A percentile compares a stretch with the other conserved stretches of the same genome.
phyloP scores from a whole-genome alignment of 2,113 vertebrate species.

The Cephalopterus ornatus region DNA sequence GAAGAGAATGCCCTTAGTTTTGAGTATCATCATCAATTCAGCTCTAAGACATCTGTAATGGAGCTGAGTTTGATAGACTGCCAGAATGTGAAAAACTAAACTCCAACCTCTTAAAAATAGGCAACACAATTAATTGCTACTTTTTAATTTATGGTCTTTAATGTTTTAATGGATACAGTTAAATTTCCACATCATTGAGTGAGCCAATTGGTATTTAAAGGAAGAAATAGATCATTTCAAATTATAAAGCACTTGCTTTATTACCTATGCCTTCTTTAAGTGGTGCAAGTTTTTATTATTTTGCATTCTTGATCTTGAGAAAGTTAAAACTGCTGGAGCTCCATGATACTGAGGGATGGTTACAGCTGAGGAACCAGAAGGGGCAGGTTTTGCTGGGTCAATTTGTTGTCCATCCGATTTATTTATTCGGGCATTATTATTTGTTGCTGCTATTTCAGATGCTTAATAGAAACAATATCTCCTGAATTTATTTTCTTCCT shows the following conservation, averaged over 20 bases:
- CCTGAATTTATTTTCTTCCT: not conserved
- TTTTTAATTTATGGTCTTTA: conserved; percentile 73
- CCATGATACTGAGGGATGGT: not conserved
- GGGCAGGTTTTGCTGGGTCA: not conserved
- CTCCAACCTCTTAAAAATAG: conserved; percentile 44
- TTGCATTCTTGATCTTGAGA: not conserved
- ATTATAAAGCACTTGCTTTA: conserved; percentile 67
- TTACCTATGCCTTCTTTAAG: not conserved
- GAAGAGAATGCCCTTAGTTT: conserved; percentile 32
- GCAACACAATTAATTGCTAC: conserved; percentile 65
- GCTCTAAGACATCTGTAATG: conserved; percentile 68
- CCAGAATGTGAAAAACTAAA: conserved; percentile 46
- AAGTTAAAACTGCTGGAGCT: not conserved
- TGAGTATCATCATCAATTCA: conserved; percentile 69
- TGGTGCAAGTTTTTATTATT: conserved; percentile 8
- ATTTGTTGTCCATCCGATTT: not conserved
- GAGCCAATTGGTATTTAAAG: conserved; percentile 39
- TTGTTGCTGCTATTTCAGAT: not conserved
- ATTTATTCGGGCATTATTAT: not conserved
- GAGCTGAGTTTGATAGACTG: conserved; percentile 68
- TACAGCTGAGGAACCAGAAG: not conserved
- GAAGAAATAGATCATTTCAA: conserved; percentile 69
- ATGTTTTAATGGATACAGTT: conserved; percentile 68
- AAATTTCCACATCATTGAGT: conserved; percentile 59
- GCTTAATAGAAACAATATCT: not conserved